These are phyloP conservation scores for Phrynocephalus guinanensis DNA, from an alignment of 2,797 vertebrate species.

Conservation along the genomic window DNA sequence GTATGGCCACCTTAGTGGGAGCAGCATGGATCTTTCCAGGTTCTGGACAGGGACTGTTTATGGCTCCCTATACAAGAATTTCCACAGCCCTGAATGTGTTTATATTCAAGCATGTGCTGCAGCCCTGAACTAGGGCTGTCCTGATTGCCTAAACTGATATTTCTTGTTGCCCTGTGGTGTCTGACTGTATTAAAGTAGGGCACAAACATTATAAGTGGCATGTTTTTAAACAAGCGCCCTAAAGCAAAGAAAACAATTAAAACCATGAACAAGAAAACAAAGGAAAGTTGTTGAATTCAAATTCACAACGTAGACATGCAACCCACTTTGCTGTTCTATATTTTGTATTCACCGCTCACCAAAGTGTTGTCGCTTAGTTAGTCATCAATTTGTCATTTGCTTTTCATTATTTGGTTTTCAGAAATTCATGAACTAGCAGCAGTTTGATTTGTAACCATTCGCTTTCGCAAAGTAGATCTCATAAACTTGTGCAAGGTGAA, in stretches of 20 bases:
- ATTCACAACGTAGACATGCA: neutral
- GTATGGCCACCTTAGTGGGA: no score
- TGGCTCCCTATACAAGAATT: no score
- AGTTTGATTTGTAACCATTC: conserved; percentile 12
- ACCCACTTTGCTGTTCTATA: neutral
- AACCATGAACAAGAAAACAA: conserved; percentile 11
- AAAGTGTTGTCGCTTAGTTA: conserved; percentile 18
- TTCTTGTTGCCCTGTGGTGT: neutral
- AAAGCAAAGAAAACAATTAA: neutral
- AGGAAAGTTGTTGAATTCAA: neutral
- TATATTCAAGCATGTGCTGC: neutral
- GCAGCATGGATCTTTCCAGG: no score
- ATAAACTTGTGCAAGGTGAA: neutral
- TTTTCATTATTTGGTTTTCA: conserved; percentile 24
- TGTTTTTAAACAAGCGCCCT: neutral
- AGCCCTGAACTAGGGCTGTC: neutral
- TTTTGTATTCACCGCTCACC: conserved; percentile 14
- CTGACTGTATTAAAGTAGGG: neutral
- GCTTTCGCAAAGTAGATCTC: conserved; percentile 14
- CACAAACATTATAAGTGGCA: neutral
- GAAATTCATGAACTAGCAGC: conserved; percentile 12
- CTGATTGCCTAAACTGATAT: neutral
- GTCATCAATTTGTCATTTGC: conserved; percentile 21
- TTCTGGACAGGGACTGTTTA: no score
- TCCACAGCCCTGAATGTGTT: neutral